Base-by-base conservation (phyloP, 30 jellyfish, hydroid and myxozoan genomes). In the Mastigias papua region DNA sequence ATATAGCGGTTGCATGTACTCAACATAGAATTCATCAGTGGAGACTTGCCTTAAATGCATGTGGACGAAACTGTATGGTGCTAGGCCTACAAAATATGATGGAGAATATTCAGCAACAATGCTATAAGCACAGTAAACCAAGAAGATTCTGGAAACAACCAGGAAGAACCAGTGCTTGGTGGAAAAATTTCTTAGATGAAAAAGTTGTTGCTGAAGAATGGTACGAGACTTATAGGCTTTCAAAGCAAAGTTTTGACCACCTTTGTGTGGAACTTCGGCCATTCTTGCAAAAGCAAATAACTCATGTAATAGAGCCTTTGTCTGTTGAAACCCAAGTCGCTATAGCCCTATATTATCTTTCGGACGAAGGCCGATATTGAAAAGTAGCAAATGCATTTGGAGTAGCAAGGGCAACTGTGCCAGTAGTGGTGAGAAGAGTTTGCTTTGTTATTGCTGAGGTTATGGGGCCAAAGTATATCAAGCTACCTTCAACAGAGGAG, bases 271-370 rank as follows among this genome's bases (percentile, higher is more conserved):
- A 46, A 30, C 32, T 35, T 11, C 29, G 84, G 49, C 84, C 73
- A 10, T 84, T 69, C 32, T 7, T 84, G 34, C 37, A 84, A 26
- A 64, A 64, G 33, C 91, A 81, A 81, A 23, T 29, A 63, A 81
- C 91, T 20, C 48, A 81, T 23, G 5, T 81, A 17, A 8, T 73
- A 6, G 35, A 21, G 25, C 84, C 50, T 48, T n/a, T 81, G 25
- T 81, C 88, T 6, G 87, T 81, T 7, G 91, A 81, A 35, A 81
- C 54, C 20, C 91, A 81, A 35, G 88, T 81, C 8, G 84, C 84
- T 64, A 73, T 81, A 22, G 42, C 91, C 32, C 35, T 81, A 22
- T 81, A 81, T 34, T 63, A 67, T 35, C 76, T 81, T 63, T 81
- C 91, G 0, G 71, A 81, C 46, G 87, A 65, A 29, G 91, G 91